Evolutionary conservation across 2,113 vertebrate species (phyloP).

Genomic region (Fregetta grallaria): DNA sequence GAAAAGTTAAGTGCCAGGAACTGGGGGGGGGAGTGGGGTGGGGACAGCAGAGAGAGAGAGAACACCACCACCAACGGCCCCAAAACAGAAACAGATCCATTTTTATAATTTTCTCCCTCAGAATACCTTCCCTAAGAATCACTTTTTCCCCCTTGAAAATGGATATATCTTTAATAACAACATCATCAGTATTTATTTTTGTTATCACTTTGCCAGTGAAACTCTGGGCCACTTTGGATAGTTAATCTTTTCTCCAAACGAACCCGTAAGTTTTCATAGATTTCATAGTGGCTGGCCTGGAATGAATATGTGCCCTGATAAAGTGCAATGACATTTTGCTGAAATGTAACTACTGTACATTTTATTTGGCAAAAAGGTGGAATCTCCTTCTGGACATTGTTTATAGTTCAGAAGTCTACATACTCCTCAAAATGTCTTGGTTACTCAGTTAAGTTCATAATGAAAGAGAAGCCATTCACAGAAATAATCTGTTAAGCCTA

Average conservation of each 20-base stretch:
- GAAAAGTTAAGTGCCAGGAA: neutral
- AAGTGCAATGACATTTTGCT: neutral
- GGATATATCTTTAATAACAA: neutral
- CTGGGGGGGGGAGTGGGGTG: fast-evolving
- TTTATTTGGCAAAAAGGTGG: neutral
- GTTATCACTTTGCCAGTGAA: neutral
- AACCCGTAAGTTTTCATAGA: neutral
- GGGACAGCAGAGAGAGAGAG: neutral
- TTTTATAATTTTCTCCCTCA: neutral
- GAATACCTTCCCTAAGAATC: neutral
- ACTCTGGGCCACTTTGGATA: neutral
- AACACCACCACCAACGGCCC: neutral
- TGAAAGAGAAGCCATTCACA: neutral
- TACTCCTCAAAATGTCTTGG: neutral
- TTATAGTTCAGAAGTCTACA: neutral
- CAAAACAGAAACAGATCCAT: neutral
- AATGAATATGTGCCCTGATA: neutral
- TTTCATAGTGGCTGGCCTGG: neutral
- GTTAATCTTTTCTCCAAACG: neutral
- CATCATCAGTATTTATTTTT: neutral
- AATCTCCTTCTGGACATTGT: neutral
- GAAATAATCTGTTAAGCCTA: neutral
- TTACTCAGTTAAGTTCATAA: neutral
- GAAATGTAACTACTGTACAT: neutral
- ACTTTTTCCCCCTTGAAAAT: neutral